Evolutionary conservation across 2,888 invertebrate species (phyloP).

Genomic region (Glaucopsyche alexis): DNA sequence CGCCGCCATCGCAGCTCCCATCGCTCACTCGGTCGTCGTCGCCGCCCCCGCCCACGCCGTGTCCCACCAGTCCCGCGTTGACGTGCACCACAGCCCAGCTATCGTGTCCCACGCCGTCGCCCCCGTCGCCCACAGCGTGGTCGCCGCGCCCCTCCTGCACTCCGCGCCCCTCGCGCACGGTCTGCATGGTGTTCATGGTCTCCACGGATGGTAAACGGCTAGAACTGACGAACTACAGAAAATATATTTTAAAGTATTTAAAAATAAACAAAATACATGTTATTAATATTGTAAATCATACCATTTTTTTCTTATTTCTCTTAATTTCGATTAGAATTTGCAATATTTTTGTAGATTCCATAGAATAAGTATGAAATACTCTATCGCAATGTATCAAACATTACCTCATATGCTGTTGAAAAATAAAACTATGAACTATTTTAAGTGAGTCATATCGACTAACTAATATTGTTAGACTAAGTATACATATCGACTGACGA

Average conservation of each 20-base stretch:
- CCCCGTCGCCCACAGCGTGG: conserved; percentile 48
- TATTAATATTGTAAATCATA: neutral
- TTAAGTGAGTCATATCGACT: too few relatives aligned
- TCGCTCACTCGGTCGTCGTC: conserved; percentile 46
- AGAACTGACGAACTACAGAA: conserved; percentile 55
- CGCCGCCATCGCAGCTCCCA: conserved; percentile 54
- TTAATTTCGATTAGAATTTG: neutral
- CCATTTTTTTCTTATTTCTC: neutral
- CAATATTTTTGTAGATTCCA: neutral
- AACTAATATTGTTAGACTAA: too few relatives aligned
- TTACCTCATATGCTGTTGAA: too few relatives aligned
- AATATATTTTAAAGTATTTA: neutral
- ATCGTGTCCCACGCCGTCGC: conserved; percentile 38
- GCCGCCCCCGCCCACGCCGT: conserved; percentile 64
- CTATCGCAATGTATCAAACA: too few relatives aligned
- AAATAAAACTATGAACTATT: too few relatives aligned
- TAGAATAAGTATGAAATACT: too few relatives aligned
- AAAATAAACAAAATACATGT: neutral
- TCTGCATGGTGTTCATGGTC: conserved; percentile 44
- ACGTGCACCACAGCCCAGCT: conserved; percentile 48
- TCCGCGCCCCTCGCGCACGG: conserved; percentile 33
- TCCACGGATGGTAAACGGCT: conserved; percentile 64
- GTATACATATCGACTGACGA: too few relatives aligned
- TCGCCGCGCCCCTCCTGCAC: conserved; percentile 44
- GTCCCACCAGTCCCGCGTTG: conserved; percentile 58